Percentiles rank a stretch among this genome's conserved stretches.
Conservation (phyloP, 1,140 invertebrate genomes). For the Thaumetopoea pityocampa region DNA sequence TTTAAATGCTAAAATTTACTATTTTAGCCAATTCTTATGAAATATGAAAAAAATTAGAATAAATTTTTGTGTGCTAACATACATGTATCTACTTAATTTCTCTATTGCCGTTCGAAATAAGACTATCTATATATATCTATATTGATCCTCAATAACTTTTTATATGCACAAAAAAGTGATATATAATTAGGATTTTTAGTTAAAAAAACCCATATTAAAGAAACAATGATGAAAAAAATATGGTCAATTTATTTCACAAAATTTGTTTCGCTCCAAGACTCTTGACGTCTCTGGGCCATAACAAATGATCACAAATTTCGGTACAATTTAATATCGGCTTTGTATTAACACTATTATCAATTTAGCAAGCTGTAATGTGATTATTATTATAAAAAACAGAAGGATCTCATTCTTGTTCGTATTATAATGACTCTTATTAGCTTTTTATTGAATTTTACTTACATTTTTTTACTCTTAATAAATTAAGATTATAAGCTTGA, state of each 20-base stretch:
- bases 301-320: conserved; percentile 59
- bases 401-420: conserved; percentile 5
- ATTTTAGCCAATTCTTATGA: no score
- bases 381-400: conserved; percentile 57
- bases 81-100: neutral
- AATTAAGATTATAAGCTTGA: no score
- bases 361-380: conserved; percentile 63
- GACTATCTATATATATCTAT: no score
- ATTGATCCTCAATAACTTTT: no score
- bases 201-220: neutral
- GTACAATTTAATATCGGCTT: conserved; percentile 37
- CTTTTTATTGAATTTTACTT: no score
- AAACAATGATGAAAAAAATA: conserved; percentile 4
- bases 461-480: no score
- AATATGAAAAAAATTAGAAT: neutral
- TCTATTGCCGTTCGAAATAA: conserved; percentile 27
- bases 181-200: neutral
- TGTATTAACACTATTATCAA: conserved; percentile 68
- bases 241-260: conserved; percentile 28
- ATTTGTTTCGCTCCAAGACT: conserved; percentile 54
- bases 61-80: neutral
- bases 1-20: no score
- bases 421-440: neutral
- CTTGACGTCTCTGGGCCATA: conserved; percentile 37
- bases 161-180: neutral